Base-by-base conservation (phyloP, 2,113 vertebrate genomes). In the Danio rerio region DNA sequence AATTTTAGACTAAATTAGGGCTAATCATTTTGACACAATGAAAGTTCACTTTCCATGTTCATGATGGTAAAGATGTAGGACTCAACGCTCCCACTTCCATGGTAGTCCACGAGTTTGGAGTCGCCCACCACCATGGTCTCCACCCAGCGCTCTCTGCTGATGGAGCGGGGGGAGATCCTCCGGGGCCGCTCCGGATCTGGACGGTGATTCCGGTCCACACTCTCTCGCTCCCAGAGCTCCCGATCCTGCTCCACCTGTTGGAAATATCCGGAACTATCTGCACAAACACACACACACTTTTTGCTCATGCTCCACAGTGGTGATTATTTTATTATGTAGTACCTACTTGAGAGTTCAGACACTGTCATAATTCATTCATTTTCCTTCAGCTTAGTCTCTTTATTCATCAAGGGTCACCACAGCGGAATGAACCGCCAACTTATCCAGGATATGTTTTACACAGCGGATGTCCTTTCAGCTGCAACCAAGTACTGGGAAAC, bases 11-110 rank as follows among this genome's bases (percentile, higher is more conserved):
- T 31, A 31, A 31, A 31, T 31, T 31, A 31, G 31, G 31, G 3
- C 31, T 52, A 11, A 7, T 52, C 5, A 5, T 7, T 52, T 62
- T 10, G 10, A 62, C 20, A 62, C 1, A 12, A 10, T 63, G 21
- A 20, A 63, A 63, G 62, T 42, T 53, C 15, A 74, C 92, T 45
- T 92, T 98, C 98, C 98, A 99, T 99, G 87, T 99, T 99, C 96
- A 99, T 98, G 90, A 99, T 97, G 73, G 98, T 99, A 87, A 97
- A 97, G 87, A 99, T 96, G 83, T 99, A 99, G 15, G 96, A 96
- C 86, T 99, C 97, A 80, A 98, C 95, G 0, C 96, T 97, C 65
- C 96, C 93, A 59, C 94, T 96, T 81, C 98, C 97, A 0, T 99
- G 98, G 80, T 99, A 99, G 47, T 96, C 94, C 68, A 98, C 94